Evolutionary conservation across 2,113 vertebrate species (phyloP).

Genomic region (Grammomys dolichurus): DNA sequence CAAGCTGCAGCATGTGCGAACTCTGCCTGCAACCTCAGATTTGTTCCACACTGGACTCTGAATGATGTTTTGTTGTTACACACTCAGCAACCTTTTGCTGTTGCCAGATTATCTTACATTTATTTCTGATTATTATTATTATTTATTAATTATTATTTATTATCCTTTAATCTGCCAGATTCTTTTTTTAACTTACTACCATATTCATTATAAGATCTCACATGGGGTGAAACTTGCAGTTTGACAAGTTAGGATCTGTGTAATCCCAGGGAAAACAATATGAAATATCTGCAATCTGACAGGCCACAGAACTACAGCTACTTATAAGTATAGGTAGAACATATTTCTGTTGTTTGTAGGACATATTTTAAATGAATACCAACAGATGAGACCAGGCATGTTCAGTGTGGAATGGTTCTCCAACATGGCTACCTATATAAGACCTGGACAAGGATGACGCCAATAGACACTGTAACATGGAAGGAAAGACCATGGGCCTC

Average conservation of each 20-base stretch:
- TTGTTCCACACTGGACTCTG: background rate
- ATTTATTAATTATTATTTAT: too few relatives aligned
- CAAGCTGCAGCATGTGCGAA: background rate
- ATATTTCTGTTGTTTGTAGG: background rate
- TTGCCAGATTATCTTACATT: background rate
- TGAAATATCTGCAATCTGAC: background rate
- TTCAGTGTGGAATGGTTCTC: background rate
- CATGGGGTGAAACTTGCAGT: background rate
- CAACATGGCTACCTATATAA: background rate
- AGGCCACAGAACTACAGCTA: background rate
- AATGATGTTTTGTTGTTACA: background rate
- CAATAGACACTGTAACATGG: background rate
- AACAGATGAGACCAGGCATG: background rate
- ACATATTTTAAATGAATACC: background rate
- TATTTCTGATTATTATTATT: too few relatives aligned
- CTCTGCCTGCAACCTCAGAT: background rate
- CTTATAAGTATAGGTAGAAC: background rate
- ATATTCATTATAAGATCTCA: background rate
- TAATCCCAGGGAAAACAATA: background rate
- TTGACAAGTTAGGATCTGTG: background rate
- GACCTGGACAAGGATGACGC: background rate
- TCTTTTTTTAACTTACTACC: too few relatives aligned
- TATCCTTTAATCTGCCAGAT: too few relatives aligned
- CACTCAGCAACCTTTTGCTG: too few relatives aligned
- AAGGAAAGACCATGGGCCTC: background rate